Base-by-base conservation (phyloP, 2,797 vertebrate genomes). In the Oreortyx pictus region DNA sequence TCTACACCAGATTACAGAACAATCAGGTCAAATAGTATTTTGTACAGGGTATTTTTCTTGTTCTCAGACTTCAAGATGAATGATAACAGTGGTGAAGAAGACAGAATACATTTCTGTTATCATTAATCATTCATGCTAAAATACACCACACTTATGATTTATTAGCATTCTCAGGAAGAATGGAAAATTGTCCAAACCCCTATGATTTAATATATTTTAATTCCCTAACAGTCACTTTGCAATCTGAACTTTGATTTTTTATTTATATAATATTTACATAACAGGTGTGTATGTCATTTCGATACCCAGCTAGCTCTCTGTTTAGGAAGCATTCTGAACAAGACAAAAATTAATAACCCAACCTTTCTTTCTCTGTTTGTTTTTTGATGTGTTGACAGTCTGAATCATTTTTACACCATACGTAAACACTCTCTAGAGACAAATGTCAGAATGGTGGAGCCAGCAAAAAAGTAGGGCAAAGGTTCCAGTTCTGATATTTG, bases 321-420 rank as follows among this genome's bases (percentile, higher is more conserved):
- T 80, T 57, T 47, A 33, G 22, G 43, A 80, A 91, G 9, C 3
- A 10, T 11, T 12, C 23, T 44, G 60, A 89, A 73, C 8, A 77
- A 91, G 90, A 25, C 62, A 83, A 67, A 89, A 15, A 75, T 76
- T 85, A 86, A 66, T 29, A 91, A 17, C 31, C 47, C 31, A 73
- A 66, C 14, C 29, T 84, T 76, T 67, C 49, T 81, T 83, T 8
- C 39, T 77, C 11, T 82, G 14, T 89, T 92, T 86, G 11, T 8
- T 81, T 95, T 91, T 76, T 83, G 62, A 86, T 88, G 14, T 60
- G 16, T 73, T 86, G 66, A 66, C 87, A 91, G 25, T 19, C 39
- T 49, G 52, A 11, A 25, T 70, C 7, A 2, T 31, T 92, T 86
- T 79, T 84, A 49, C 15, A 82, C 31, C 16, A 59, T 62, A 46